Percentiles rank a stretch among this genome's conserved stretches.
phyloP scores from a whole-genome alignment of 2,797 vertebrate species.

The Lepidocolaptes lacrymiger region DNA sequence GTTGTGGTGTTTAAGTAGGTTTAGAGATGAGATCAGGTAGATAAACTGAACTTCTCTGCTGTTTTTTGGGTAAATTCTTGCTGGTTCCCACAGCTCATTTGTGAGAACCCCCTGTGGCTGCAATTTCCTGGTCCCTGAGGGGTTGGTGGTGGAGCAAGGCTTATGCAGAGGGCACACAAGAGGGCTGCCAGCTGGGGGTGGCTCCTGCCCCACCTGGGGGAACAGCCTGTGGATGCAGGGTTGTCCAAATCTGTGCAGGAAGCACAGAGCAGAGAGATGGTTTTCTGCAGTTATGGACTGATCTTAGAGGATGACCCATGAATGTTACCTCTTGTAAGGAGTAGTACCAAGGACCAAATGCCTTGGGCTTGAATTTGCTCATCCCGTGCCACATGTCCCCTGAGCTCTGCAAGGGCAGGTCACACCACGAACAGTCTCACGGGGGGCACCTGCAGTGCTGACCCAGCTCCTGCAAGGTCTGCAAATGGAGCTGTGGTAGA shows the following conservation, averaged over 20 bases:
- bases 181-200: background rate
- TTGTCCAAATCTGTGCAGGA: background rate
- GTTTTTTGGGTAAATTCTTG: background rate
- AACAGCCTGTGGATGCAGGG: background rate
- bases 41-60: background rate
- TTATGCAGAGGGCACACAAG: background rate
- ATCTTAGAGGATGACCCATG: background rate
- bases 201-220: background rate
- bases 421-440: background rate
- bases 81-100: fast-evolving
- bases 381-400: background rate
- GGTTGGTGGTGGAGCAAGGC: background rate
- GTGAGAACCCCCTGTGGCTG: background rate
- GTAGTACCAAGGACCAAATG: background rate
- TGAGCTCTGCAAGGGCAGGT: background rate
- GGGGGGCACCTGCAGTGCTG: background rate
- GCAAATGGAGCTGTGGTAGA: background rate
- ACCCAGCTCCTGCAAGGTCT: background rate
- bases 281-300: background rate
- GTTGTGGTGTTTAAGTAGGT: background rate
- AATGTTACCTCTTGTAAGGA: background rate
- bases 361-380: background rate
- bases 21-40: background rate
- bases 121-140: background rate
- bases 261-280: background rate